Conservation (phyloP, 1,140 invertebrate genomes). For the Anadara kagoshimensis region DNA sequence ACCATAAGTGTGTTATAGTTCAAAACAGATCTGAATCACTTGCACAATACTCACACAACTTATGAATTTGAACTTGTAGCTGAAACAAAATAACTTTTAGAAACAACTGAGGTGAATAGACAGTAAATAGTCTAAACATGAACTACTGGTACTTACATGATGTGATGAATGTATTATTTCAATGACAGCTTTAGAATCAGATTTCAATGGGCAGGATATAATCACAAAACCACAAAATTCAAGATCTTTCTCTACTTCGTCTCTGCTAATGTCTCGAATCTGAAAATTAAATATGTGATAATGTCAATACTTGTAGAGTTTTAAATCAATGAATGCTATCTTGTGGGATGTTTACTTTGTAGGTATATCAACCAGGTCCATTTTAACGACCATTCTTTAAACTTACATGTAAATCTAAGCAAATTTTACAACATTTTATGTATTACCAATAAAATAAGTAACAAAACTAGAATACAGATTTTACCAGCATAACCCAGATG, state of each 20-base stretch:
- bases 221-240: constrained; percentile 98
- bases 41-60: no score
- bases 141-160: constrained; percentile 77
- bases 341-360: neutral
- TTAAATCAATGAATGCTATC: neutral
- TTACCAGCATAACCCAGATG: no score
- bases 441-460: no score
- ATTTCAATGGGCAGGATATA: constrained; percentile 97
- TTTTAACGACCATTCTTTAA: neutral
- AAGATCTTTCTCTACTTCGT: constrained; percentile 91
- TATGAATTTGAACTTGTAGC: no score
- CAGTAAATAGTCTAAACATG: no score
- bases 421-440: no score
- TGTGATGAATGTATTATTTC: constrained; percentile 95
- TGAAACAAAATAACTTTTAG: no score
- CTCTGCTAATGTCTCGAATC: constrained; percentile 86
- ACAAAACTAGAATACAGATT: no score
- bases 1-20: no score
- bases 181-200: constrained; percentile 94
- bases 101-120: no score
- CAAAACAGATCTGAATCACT: no score
- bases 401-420: no score
- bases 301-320: neutral
- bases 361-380: neutral
- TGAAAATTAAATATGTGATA: constrained; percentile 58